These are phyloP conservation scores for Solenodon paradoxus DNA, from an alignment of 2,113 vertebrate species.

Conservation along the genomic window DNA sequence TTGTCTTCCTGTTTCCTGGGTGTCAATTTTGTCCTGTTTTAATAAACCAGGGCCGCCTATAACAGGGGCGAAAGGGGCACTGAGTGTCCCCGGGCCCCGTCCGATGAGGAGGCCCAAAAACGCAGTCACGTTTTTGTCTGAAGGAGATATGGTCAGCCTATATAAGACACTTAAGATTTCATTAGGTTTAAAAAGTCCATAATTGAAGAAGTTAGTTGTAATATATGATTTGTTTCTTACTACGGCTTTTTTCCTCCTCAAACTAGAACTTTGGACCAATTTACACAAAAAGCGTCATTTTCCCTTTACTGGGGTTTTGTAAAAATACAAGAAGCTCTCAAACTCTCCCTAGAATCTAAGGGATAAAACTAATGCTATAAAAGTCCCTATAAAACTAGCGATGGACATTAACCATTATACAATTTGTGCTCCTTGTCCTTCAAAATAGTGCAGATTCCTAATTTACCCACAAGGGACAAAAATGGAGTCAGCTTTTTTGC, in stretches of 20 bases:
- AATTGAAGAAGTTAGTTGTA: slow-evolving; percentile 73
- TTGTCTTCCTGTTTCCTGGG: no score
- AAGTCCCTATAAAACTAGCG: slow-evolving; percentile 72
- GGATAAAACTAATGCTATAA: slow-evolving; percentile 72
- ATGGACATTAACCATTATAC: slow-evolving; percentile 52
- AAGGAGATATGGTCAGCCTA: no score
- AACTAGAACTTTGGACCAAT: slow-evolving; percentile 49
- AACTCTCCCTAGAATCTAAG: slow-evolving; percentile 68
- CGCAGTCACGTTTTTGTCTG: no score
- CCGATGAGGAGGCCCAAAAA: no score
- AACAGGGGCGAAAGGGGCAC: no score
- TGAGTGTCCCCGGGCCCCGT: no score
- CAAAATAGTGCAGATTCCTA: slow-evolving; percentile 75
- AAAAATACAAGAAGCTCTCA: slow-evolving; percentile 71
- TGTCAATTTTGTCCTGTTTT: no score
- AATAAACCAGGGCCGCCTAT: no score
- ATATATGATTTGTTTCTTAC: slow-evolving; percentile 71
- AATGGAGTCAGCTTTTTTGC: slow-evolving; percentile 65
- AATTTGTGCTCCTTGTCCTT: slow-evolving; percentile 75
- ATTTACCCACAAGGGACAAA: slow-evolving; percentile 75
- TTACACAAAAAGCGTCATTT: slow-evolving; percentile 73
- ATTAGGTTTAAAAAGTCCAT: slow-evolving; percentile 68
- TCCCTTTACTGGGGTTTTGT: slow-evolving; percentile 59
- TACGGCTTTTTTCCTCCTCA: slow-evolving; percentile 66
- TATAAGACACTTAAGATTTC: slow-evolving; percentile 72